Base-by-base conservation (phyloP, 35 echinoderm and acorn worm genomes). In the Apostichopus californicus region DNA sequence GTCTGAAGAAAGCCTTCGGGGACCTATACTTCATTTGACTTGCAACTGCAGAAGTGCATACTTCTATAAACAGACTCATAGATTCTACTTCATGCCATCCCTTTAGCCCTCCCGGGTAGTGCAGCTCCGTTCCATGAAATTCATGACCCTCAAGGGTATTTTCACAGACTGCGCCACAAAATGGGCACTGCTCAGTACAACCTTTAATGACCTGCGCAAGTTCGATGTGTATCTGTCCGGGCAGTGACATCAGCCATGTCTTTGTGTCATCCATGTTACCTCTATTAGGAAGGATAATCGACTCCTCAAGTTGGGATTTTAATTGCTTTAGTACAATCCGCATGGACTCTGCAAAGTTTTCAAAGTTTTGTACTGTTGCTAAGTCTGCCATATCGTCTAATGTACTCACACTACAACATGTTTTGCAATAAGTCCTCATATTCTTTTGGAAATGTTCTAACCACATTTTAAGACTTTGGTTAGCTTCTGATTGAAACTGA, bases 111-210 rank as follows among this genome's bases (percentile, higher is more conserved):
- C 55, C 57, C 5, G 86, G 86, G 15, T 60, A 60, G 13, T 87
- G 86, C 14, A 61, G n/a, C 18, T 34, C 12, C 5, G 58, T 64
- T 60, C 14, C 56, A 53, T 87, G 86, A 5, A 21, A 64, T 23
- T 64, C 58, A 18, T 87, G 86, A 9, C 26, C 57, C 58, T 26
- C 86, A 46, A 87, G 57, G 46, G 12, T 61, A 22, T 13, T 18
- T 20, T 66, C 58, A 71, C 86, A 87, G 2, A 22, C 61, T 6
- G 18, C 58, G 0, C 86, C 86, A 46, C 86, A 87, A 5, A 87
- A 64, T 17, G 86, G 86, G 66, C 86, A 87, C 28, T 87, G 86
- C 24, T 87, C 57, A 12, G 56, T 24, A 14, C 86, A 87, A 63
- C 86, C 86, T 17, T 34, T 87, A 26, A 87, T 71, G 64, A 60